Percentiles rank a stretch among this genome's conserved stretches.
phyloP scores from a whole-genome alignment of 2,797 vertebrate species.

The Mormyrus proboscirostris region DNA sequence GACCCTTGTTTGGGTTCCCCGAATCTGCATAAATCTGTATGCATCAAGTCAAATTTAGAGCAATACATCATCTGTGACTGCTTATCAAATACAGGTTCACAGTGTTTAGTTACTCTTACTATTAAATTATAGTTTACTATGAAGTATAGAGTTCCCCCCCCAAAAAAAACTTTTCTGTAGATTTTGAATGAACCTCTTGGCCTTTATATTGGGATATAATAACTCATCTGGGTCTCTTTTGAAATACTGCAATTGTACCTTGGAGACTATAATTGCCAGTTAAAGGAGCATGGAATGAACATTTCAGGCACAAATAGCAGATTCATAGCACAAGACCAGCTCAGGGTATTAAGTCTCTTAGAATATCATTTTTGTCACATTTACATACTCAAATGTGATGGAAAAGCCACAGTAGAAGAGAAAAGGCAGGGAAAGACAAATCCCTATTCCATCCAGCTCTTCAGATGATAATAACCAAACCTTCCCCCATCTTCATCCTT shows the following conservation, averaged over 20 bases:
- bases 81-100: not conserved
- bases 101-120: not conserved
- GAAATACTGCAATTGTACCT: not conserved
- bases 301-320: not conserved
- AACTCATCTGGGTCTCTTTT: not conserved
- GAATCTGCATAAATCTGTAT: conserved; percentile 18
- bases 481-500: not conserved
- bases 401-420: not conserved
- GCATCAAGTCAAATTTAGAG: not conserved
- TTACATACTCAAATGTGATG: not conserved
- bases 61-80: not conserved
- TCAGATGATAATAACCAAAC: not conserved
- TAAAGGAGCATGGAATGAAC: not conserved
- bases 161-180: not conserved
- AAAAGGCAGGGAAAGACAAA: not conserved
- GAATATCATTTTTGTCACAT: not conserved
- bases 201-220: not conserved
- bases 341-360: not conserved
- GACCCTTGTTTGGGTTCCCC: not conserved
- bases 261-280: not conserved
- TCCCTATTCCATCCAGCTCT: not conserved
- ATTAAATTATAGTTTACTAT: not conserved
- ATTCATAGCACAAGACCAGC: too few relatives aligned
- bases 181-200: not conserved
- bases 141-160: not conserved